Conservation (phyloP, 64 coral and sea anemone species). For the Pachyseris speciosa region DNA sequence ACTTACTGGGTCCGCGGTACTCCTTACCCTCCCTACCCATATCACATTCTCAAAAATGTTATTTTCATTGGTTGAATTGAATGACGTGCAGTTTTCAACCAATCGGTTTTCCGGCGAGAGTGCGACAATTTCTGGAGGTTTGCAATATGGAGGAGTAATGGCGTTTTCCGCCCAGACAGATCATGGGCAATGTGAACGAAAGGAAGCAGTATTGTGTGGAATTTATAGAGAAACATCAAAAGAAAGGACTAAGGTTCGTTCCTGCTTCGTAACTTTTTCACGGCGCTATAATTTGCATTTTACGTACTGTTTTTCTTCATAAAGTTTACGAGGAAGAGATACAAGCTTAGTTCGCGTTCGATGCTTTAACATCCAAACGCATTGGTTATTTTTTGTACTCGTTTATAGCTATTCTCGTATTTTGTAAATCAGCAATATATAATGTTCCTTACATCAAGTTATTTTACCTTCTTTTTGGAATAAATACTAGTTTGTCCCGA, state of each 20-base stretch:
- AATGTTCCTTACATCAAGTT: not conserved
- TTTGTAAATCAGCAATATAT: not conserved
- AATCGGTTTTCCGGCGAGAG: slow-evolving; percentile 84
- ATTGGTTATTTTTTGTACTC: not conserved
- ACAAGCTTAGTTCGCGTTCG: not conserved
- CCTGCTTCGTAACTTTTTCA: not conserved
- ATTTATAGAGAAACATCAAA: slow-evolving; percentile 75
- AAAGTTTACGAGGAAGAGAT: not conserved
- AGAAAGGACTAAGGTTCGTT: slow-evolving; percentile 80
- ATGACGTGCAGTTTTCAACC: slow-evolving; percentile 92
- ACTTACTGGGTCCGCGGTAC: no score
- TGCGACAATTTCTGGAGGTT: slow-evolving; percentile 63
- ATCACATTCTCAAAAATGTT: not conserved
- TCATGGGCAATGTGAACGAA: slow-evolving; percentile 96
- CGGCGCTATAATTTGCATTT: not conserved
- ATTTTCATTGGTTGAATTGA: slow-evolving; percentile 76
- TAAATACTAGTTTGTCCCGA: slow-evolving; percentile 80
- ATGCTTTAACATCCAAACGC: not conserved
- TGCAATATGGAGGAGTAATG: slow-evolving; percentile 99
- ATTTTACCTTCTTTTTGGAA: slow-evolving; percentile 2
- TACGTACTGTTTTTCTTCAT: not conserved
- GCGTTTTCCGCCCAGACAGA: slow-evolving; percentile 99
- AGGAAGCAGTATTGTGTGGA: slow-evolving; percentile 81
- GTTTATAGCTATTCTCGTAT: not conserved
- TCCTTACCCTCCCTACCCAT: slow-evolving; percentile 74